Conservation (phyloP, 2,888 invertebrate genomes). For the Coelogynopora nodosa region DNA sequence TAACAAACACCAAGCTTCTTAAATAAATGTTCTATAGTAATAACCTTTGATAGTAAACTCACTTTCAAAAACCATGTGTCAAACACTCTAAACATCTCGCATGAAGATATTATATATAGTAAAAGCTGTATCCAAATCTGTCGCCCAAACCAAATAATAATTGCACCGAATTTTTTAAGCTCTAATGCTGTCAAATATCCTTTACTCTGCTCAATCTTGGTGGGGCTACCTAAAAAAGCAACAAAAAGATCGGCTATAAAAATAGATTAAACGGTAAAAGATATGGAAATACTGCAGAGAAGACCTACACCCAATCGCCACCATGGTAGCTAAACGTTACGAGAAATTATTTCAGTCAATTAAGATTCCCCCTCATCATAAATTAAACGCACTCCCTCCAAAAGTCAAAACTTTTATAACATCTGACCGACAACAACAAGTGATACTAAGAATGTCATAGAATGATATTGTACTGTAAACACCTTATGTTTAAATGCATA, state of each 20-base stretch:
- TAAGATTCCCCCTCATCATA: not conserved
- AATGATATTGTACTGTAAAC: too few relatives aligned
- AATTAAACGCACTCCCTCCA: not conserved
- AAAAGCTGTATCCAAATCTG: too few relatives aligned
- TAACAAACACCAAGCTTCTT: too few relatives aligned
- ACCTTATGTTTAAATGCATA: too few relatives aligned
- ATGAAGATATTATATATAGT: not conserved
- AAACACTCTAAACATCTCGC: too few relatives aligned
- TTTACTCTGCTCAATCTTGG: not conserved
- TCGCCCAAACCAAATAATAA: not conserved
- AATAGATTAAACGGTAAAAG: not conserved
- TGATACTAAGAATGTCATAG: too few relatives aligned
- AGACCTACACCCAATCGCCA: not conserved
- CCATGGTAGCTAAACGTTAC: not conserved
- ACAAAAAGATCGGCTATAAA: not conserved
- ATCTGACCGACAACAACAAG: too few relatives aligned
- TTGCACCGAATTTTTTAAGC: not conserved
- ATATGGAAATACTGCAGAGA: not conserved
- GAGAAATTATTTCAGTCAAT: not conserved
- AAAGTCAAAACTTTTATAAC: too few relatives aligned
- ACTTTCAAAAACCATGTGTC: too few relatives aligned
- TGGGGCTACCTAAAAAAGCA: not conserved
- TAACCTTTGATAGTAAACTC: not conserved
- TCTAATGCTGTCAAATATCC: not conserved
- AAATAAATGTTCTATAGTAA: not conserved